phyloP scores from a whole-genome alignment of 2,797 vertebrate genomes.

The Micromesistius poutassou region DNA sequence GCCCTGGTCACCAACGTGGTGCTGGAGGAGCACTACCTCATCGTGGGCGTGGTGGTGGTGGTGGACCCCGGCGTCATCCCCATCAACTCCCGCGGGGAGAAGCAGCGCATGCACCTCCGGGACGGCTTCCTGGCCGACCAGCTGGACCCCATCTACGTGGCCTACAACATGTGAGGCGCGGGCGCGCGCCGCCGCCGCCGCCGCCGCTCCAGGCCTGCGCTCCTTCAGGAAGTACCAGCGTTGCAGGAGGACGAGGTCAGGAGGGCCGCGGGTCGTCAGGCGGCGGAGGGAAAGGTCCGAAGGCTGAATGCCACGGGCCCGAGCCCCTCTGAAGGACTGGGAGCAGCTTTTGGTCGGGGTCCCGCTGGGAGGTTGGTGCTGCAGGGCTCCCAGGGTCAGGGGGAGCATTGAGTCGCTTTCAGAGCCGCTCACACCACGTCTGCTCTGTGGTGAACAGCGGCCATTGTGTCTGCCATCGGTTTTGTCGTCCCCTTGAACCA shows the following conservation, averaged over 20 bases:
- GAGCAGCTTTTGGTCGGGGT: neutral
- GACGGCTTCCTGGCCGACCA: constrained; percentile 95
- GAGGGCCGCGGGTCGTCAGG: neutral
- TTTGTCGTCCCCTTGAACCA: constrained; percentile 47
- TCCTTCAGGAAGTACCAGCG: neutral
- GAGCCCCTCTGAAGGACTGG: neutral
- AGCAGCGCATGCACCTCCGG: constrained; percentile 97
- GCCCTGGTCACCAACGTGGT: constrained; percentile 91
- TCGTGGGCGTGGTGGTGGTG: constrained; percentile 93
- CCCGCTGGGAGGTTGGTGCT: constrained; percentile 34
- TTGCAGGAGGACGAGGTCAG: neutral
- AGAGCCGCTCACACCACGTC: constrained; percentile 56
- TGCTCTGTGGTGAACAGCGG: constrained; percentile 56
- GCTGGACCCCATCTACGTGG: constrained; percentile 95
- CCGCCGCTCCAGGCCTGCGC: neutral
- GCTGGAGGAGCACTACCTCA: constrained; percentile 94
- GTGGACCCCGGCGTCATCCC: constrained; percentile 95
- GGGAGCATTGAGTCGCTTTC: constrained; percentile 34
- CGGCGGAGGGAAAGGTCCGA: neutral
- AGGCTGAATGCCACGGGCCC: neutral
- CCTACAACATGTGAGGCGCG: constrained; percentile 94
- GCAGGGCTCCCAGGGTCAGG: constrained; percentile 40
- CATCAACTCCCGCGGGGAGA: constrained; percentile 94
- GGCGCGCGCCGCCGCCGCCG: too few species aligned
- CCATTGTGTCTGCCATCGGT: constrained; percentile 43